Base-by-base conservation (phyloP, 2,113 vertebrate species). In the Budorcas taxicolor region DNA sequence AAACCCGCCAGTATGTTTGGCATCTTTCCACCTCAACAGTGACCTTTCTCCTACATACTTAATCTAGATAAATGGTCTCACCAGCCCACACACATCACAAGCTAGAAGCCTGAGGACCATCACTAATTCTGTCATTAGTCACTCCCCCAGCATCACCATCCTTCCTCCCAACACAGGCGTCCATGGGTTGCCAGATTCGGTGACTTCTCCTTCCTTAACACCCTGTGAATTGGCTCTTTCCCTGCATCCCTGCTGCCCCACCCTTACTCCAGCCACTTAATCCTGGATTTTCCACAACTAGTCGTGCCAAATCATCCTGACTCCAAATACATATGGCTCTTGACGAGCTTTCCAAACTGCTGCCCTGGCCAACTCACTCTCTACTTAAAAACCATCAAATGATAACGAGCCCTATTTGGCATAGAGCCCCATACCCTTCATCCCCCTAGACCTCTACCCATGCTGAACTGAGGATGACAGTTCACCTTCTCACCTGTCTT, bases 101-200 rank as follows among this genome's bases (percentile, higher is more conserved):
- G 36, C 58, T 47, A 57, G 29, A 36, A 50, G 47, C 19, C 40
- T 40, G 23, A 84, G 57, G 45, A 86, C 19, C 29, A n/a, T 58
- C 25, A 15, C 23, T 74, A 23, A 40, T 40, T 85, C 25, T 19
- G 58, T 58, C 6, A 43, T 91, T 17, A 82, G 21, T 27, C 67
- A 45, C 12, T 45, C 21, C 33, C 50, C 21, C 52, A 31, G 23
- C 27, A 36, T 47, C 36, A 29, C 33, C 67, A 23, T 45, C 81
- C 12, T 0, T 0, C 1, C 29, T 55, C 27, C 0, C 5, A 31
- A 4, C 27, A 85, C 2, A 89, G 58, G 55, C n/a, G 15, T 4
- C 15, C 17, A 50, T 0, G 43, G 33, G 5, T 13, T 53, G 25
- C 57, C 40, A 60, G 78, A 58, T 53, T 36, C 31, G 50, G 5